Evolutionary conservation across 2,888 invertebrate genomes (phyloP), one percentile per base, ranked within the genome.

Genomic region (Ditula angustiorana): DNA sequence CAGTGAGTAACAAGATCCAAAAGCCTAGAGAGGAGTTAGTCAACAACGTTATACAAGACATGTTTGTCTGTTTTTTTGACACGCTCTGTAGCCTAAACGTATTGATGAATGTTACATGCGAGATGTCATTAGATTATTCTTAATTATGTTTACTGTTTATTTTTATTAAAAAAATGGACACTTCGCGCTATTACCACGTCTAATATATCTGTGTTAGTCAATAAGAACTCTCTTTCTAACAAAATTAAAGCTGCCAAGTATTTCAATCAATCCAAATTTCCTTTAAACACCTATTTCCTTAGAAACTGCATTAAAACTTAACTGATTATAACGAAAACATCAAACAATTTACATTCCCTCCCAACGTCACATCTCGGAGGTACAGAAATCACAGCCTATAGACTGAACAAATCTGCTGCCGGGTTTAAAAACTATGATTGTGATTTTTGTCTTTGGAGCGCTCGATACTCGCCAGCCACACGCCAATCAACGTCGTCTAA

Each of bases 301-400:
- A 24, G 33, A 44, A 55, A 57, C 24, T 57, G 63, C 44, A 44
- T 63, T 63, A 57, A 63, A 63, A 63, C 63, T 63, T 63, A 41
- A 57, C 41, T 57, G 50, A 57, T 63, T 63, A 57, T 44, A 50
- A 44, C 19, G 44, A 35, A 62, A 57, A 63, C 63, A 57, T 57
- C 62, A 63, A 63, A 63, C 50, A 50, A 57, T 57, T 57, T 57
- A 58, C 50, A 50, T 62, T 57, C 37, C 41, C 56, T 57, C 28
- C 30, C 28, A 28, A 49, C 62, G 62, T 62, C 49, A 50, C 46
- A 49, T 28, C 37, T 21, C 13, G 19, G 10, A 7, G 8, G 5
- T n/a, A 28, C 49, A 62, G 30, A 49, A 10, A 62, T 2, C 5
- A n/a, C 24, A 44, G 57, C n/a, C 62, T 19, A 10, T 33, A 19